A percentile compares a stretch with the other conserved stretches of the same genome.
Evolutionary conservation across 1,140 invertebrate genomes (phyloP).

Genomic region (Meloidogyne exigua): DNA sequence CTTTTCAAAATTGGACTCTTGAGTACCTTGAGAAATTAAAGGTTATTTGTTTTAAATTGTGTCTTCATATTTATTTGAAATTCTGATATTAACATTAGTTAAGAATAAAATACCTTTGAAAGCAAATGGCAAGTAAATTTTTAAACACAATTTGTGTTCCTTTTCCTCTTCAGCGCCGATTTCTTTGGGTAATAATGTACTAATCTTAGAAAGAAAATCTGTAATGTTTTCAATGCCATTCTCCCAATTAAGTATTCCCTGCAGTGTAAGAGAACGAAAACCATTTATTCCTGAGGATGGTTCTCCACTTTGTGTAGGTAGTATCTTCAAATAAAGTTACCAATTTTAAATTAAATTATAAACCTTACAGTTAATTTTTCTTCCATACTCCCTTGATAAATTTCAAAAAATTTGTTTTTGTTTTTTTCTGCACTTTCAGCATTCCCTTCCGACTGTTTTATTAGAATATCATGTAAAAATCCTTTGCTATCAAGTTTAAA

Average conservation of each 20-base stretch:
- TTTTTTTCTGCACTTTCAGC: not conserved
- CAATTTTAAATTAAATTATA: not conserved
- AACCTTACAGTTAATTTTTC: not conserved
- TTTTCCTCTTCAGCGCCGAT: not conserved
- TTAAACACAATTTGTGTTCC: not conserved
- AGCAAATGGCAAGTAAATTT: not conserved
- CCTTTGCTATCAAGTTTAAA: not conserved
- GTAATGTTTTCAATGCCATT: not conserved
- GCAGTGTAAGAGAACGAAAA: not conserved
- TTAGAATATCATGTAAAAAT: slow-evolving; percentile 2
- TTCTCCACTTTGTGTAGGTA: not conserved
- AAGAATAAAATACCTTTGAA: not conserved
- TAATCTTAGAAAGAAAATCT: not conserved
- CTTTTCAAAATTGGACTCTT: slow-evolving; percentile 5
- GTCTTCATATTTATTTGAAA: not conserved
- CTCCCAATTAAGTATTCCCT: not conserved
- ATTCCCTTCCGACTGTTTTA: not conserved
- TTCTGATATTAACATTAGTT: not conserved
- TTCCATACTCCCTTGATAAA: not conserved
- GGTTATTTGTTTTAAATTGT: no score
- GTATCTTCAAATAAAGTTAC: not conserved
- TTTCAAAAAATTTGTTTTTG: not conserved
- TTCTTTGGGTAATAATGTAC: not conserved
- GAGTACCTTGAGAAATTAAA: not conserved
- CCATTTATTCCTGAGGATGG: not conserved